Evolutionary conservation across 92 coral and sea anemone species (phyloP).

Genomic region (Heteractis magnifica): DNA sequence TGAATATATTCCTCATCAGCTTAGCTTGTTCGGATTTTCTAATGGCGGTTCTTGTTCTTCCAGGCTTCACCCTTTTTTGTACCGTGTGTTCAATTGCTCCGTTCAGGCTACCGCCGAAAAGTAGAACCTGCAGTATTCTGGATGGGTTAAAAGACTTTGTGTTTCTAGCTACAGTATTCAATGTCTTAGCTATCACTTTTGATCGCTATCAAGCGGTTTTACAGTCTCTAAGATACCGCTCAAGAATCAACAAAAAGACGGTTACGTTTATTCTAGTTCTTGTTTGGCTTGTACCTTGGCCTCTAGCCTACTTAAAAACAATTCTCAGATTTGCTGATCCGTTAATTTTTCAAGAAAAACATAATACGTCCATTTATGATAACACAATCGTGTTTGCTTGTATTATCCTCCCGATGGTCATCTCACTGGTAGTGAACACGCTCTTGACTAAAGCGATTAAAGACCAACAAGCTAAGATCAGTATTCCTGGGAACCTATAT

Average conservation of each 20-base stretch:
- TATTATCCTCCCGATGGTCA: slow-evolving; percentile 53
- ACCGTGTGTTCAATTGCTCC: slow-evolving; percentile 38
- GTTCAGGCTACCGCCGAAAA: neutral
- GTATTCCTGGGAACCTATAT: slow-evolving; percentile 9
- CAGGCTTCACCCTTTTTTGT: slow-evolving; percentile 61
- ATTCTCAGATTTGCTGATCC: slow-evolving; percentile 19
- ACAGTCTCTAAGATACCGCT: slow-evolving; percentile 56
- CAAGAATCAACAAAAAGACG: slow-evolving; percentile 39
- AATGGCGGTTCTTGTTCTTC: slow-evolving; percentile 38
- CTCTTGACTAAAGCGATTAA: slow-evolving; percentile 59
- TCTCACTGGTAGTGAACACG: slow-evolving; percentile 36
- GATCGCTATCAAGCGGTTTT: slow-evolving; percentile 65
- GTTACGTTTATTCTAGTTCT: slow-evolving; percentile 26
- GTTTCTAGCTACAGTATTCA: slow-evolving; percentile 47
- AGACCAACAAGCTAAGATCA: slow-evolving; percentile 22
- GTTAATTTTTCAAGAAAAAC: neutral
- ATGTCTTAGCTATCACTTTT: slow-evolving; percentile 59
- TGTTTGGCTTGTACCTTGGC: slow-evolving; percentile 58
- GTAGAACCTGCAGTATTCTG: slow-evolving; percentile 39
- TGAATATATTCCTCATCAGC: slow-evolving; percentile 67
- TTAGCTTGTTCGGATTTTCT: slow-evolving; percentile 54
- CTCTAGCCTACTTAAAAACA: slow-evolving; percentile 57
- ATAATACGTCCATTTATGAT: slow-evolving; percentile 42
- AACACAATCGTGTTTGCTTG: slow-evolving; percentile 41
- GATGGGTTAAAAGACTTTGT: slow-evolving; percentile 69